phyloP scores from a whole-genome alignment of 2,888 invertebrate genomes.

The Lysandra coridon region DNA sequence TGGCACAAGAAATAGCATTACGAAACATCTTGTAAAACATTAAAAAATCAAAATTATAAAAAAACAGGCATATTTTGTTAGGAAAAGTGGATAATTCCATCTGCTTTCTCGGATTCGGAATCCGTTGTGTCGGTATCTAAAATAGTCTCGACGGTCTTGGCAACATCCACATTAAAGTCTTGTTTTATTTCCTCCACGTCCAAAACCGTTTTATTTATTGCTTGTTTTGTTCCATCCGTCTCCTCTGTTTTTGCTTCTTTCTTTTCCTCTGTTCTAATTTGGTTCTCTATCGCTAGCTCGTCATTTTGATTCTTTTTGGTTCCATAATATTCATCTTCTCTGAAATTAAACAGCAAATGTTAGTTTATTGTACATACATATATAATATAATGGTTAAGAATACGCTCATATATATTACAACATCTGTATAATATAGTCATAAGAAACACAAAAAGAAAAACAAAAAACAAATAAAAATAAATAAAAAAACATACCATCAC shows the following conservation, averaged over 20 bases:
- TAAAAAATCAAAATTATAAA: not conserved
- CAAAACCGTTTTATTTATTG: not conserved
- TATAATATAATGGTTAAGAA: not conserved
- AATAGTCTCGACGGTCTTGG: not conserved
- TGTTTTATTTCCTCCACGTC: not conserved
- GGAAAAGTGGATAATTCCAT: not conserved
- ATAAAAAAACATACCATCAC: slow-evolving; percentile 19
- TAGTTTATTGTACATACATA: not conserved
- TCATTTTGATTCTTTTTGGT: not conserved
- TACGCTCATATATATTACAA: no score
- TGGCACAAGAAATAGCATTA: not conserved
- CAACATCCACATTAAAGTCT: not conserved
- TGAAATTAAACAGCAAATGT: not conserved
- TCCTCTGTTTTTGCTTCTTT: not conserved
- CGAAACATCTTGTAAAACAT: not conserved
- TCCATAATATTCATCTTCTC: not conserved
- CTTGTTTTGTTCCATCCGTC: not conserved
- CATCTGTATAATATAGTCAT: no score
- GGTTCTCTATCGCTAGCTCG: not conserved
- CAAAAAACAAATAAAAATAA: slow-evolving; percentile 11
- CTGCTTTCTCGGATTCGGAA: not conserved
- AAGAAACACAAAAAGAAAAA: not conserved
- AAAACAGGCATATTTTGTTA: not conserved
- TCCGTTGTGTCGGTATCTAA: not conserved
- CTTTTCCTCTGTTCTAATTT: not conserved